Evolutionary conservation across 2,113 vertebrate species (phyloP), one percentile per base, ranked within the genome.

Genomic region (Paratilapia polleni): DNA sequence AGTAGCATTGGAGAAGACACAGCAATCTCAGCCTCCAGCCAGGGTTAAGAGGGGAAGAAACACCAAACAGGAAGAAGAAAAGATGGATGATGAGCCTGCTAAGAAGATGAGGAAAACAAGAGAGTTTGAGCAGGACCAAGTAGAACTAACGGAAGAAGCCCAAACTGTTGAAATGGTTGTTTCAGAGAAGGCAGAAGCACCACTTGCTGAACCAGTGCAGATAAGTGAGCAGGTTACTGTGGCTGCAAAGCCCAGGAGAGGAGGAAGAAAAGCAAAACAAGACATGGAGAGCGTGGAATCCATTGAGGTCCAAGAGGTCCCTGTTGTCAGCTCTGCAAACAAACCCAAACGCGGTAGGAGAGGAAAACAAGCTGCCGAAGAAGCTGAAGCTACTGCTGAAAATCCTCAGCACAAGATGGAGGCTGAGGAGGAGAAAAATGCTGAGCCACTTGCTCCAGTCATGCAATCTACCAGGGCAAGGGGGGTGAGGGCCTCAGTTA

Each of bases 1-100:
- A 24, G 47, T 47, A 73, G 15, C 60, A 4, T 61, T 59, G 28
- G 80, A 91, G 22, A 43, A 61, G 31, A 83, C 84, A 20, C 66
- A 76, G 63, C 54, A 64, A 36, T 11, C 86, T 11, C 74, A 80
- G 56, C 66, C 80, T 80, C 77, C 85, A 57, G 77, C 74, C 61
- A 89, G 82, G n/a, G 82, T 66, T 0, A 93, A 86, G 70, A 92
- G 90, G 56, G 91, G 89, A 59, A 87, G 85, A 75, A 87, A 83
- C 43, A 24, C 80, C 56, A 89, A 80, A 63, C 77, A 58, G 31
- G 77, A 87, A 60, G 78, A 83, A 28, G 81, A 87, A 49, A 83
- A 76, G 26, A 12, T 11, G 17, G 80, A 70, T 1, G 31, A 19
- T 0, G 81, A 90, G 24, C 76, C 83, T 0, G 82, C 41, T 20